A percentile compares a stretch with the other conserved stretches of the same genome.
Conservation (phyloP, 1,140 invertebrate genomes). For the Pseudomyrmex pallidus region DNA sequence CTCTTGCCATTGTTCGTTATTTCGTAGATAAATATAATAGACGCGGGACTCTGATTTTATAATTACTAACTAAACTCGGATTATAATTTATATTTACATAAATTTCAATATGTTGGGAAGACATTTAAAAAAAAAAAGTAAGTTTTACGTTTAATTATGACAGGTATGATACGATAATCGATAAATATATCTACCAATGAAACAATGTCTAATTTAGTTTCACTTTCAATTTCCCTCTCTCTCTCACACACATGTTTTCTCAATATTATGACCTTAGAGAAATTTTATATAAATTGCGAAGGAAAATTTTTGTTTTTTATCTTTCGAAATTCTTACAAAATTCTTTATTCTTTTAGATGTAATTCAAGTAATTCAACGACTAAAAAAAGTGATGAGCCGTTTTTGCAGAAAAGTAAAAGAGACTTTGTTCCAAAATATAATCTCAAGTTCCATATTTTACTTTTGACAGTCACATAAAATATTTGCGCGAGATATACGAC, state of each 20-base stretch:
- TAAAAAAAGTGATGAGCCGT: neutral
- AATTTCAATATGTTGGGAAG: neutral
- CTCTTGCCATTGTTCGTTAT: neutral
- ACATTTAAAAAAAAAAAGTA: neutral
- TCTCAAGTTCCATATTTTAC: neutral
- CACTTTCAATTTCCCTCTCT: too few species aligned
- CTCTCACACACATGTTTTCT: too few species aligned
- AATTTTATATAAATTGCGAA: too few species aligned
- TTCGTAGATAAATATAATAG: neutral
- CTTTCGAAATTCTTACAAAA: too few species aligned
- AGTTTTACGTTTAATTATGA: neutral
- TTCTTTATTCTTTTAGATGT: too few species aligned
- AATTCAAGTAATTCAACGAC: neutral
- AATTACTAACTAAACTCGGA: neutral
- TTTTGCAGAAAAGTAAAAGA: neutral
- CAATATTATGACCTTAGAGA: too few species aligned
- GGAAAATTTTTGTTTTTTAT: too few species aligned
- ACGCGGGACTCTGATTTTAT: neutral
- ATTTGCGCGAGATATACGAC: neutral
- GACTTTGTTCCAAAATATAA: neutral
- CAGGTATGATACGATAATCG: too few species aligned
- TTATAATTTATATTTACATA: neutral
- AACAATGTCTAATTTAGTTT: too few species aligned
- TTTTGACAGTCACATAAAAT: neutral
- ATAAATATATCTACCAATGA: too few species aligned